Base-by-base conservation (phyloP, 2,888 invertebrate species). In the Trissoscelio sp. region DNA sequence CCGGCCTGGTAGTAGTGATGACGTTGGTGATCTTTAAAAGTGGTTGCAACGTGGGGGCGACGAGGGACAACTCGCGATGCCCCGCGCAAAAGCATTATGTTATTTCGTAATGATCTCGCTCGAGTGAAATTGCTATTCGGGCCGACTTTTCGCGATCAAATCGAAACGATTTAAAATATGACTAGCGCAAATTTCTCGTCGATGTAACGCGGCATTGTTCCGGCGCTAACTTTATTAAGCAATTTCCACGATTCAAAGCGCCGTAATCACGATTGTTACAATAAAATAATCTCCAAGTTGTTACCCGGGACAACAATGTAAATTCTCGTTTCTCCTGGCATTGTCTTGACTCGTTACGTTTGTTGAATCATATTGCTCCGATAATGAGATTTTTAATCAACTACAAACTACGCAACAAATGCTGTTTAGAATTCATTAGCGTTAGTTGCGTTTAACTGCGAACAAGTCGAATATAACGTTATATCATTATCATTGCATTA, bases 51-150 rank as follows among this genome's bases (percentile, higher is more conserved):
- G 57, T 31, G 51, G 53, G 57, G 84, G 83, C 84, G 87, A 83
- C 83, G 85, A 83, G 86, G 81, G 73, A 81, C 51, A 42, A 53
- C 58, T 44, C 70, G 53, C 53, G 53, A 69, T 82, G 78, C 77
- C 75, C 69, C 78, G 64, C 77, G 82, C n/a, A n/a, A 83, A 82
- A 80, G 88, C 88, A 91, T 91, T 91, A 89, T 90, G 89, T n/a
- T 88, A 89, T 90, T 90, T 90, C 89, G 89, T 91, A 91, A 91
- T 89, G 91, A 91, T 91, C 90, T 88, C 89, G 87, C 28, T 6
- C 88, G 87, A 80, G 62, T 58, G 90, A 51, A 90, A 91, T 90
- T 89, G 88, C 88, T 89, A 90, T 90, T 91, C 88, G 88, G 88
- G 87, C 66, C n/a, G 28, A 31, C 12, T 37, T 7, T 46, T 46